These are phyloP conservation scores for Huso huso DNA, from an alignment of 2,797 vertebrate species.

Conservation along the genomic window DNA sequence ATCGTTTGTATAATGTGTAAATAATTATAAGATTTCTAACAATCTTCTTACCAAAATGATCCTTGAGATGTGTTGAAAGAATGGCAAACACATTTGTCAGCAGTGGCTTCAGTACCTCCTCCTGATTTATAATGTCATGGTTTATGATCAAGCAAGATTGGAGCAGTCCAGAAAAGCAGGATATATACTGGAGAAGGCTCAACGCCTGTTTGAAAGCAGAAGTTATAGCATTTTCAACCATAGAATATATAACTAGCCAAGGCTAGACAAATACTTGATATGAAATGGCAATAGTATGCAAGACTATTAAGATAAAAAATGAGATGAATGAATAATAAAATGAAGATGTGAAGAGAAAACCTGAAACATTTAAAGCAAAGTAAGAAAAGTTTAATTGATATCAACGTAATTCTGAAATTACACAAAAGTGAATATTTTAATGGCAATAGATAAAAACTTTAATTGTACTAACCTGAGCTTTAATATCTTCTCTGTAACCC, in stretches of 20 bases:
- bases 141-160: slow-evolving; percentile 62
- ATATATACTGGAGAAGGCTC: slow-evolving; percentile 68
- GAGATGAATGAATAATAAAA: too few relatives aligned
- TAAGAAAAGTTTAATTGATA: too few relatives aligned
- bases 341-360: too few relatives aligned
- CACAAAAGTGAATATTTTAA: neutral
- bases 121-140: slow-evolving; percentile 55
- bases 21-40: too few relatives aligned
- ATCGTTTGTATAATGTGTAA: too few relatives aligned
- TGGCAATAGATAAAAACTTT: slow-evolving; percentile 2
- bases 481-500: slow-evolving; percentile 56
- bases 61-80: slow-evolving; percentile 56
- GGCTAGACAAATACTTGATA: too few relatives aligned
- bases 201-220: slow-evolving; percentile 49
- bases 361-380: too few relatives aligned
- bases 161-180: slow-evolving; percentile 70
- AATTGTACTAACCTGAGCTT: slow-evolving; percentile 67
- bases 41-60: slow-evolving; percentile 56
- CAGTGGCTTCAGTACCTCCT: slow-evolving; percentile 66
- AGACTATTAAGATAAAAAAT: too few relatives aligned
- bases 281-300: too few relatives aligned
- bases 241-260: too few relatives aligned
- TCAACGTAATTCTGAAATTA: slow-evolving; percentile 3
- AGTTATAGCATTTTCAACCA: too few relatives aligned
- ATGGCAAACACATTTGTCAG: slow-evolving; percentile 51